Conservation (phyloP, 2,888 invertebrate species). For the Leptopilina drosophilae region DNA sequence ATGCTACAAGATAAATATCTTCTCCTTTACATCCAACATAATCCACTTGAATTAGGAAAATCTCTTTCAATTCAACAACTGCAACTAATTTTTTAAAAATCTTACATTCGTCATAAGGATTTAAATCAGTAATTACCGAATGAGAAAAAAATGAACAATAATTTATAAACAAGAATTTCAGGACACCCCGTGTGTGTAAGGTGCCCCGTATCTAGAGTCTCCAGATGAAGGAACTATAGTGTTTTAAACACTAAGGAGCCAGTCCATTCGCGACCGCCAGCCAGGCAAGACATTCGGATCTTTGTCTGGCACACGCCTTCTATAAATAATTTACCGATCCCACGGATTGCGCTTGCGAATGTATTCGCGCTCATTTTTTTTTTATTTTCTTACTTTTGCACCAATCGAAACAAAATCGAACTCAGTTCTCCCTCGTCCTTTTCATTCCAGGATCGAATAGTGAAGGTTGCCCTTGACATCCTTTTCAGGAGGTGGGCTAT, state of each 20-base stretch:
- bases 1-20: neutral
- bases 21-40: neutral
- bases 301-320: slow-evolving; percentile 59
- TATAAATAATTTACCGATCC: slow-evolving; percentile 61
- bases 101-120: neutral
- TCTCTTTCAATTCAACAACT: neutral
- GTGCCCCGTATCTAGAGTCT: slow-evolving; percentile 62
- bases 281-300: slow-evolving; percentile 68
- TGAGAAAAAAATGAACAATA: neutral
- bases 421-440: slow-evolving; percentile 43
- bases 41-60: neutral
- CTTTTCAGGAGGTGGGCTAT: slow-evolving; percentile 13
- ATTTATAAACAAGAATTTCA: slow-evolving; percentile 41
- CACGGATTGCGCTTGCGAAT: neutral
- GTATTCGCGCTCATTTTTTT: slow-evolving; percentile 31
- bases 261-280: slow-evolving; percentile 73
- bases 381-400: neutral
- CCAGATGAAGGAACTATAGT: slow-evolving; percentile 64
- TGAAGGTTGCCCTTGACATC: slow-evolving; percentile 54
- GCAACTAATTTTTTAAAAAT: neutral
- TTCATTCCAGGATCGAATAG: slow-evolving; percentile 46
- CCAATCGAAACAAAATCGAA: slow-evolving; percentile 45
- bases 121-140: neutral
- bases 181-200: slow-evolving; percentile 55
- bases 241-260: slow-evolving; percentile 66